Conservation (phyloP, 2,888 invertebrate genomes). For the Girardia tigrina region DNA sequence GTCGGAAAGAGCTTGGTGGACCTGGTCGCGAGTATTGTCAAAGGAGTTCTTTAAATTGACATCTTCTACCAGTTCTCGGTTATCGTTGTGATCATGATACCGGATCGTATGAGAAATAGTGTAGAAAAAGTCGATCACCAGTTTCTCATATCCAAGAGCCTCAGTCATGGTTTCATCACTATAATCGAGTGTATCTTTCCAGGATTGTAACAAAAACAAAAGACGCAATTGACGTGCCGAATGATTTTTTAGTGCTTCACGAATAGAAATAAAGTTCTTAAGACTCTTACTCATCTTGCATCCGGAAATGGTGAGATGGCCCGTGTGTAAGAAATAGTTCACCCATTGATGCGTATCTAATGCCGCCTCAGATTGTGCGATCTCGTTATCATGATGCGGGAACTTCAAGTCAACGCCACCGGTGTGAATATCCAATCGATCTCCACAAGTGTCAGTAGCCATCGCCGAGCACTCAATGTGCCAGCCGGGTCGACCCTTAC, state of each 20-base stretch:
- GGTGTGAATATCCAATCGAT: conserved; percentile 74
- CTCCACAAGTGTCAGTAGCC: conserved; percentile 72
- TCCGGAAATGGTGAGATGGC: conserved; percentile 87
- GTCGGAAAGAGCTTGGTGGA: not conserved
- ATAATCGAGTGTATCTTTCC: conserved; percentile 94
- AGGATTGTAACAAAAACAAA: conserved; percentile 82
- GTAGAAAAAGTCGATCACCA: conserved; percentile 42
- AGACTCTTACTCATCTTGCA: conserved; percentile 99
- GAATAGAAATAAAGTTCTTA: conserved; percentile 88
- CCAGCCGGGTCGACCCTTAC: conserved; percentile 81
- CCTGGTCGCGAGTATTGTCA: too few relatives aligned
- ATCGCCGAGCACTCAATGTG: conserved; percentile 98
- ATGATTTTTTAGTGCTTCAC: conserved; percentile 71
- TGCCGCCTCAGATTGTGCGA: conserved; percentile 77
- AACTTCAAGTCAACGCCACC: conserved; percentile 92
- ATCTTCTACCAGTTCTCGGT: too few relatives aligned
- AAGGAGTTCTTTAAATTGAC: too few relatives aligned
- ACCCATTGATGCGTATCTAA: conserved; percentile 66
- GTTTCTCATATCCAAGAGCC: conserved; percentile 77
- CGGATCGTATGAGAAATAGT: too few relatives aligned
- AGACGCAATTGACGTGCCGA: conserved; percentile 63
- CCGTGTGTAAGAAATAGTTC: conserved; percentile 89
- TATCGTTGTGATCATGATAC: too few relatives aligned
- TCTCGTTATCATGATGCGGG: conserved; percentile 96
- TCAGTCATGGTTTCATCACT: conserved; percentile 85